Conservation (phyloP, 2,888 invertebrate genomes). For the Rhaphigaster nebulosa region DNA sequence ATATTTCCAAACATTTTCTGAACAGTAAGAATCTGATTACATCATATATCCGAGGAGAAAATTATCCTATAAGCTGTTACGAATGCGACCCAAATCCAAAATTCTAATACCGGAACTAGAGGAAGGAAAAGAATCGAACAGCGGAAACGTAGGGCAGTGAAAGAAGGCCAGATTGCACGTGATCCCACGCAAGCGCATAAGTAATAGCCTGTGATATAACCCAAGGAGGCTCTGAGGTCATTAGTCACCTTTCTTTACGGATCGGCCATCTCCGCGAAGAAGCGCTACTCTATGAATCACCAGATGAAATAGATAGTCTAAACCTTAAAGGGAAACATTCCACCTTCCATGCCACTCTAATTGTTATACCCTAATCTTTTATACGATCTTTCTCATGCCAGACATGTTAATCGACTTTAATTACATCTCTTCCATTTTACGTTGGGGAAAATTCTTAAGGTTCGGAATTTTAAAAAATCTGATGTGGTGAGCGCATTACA, state of each 20-base stretch:
- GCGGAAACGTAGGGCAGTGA: conserved; percentile 21
- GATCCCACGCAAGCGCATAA: conserved; percentile 16
- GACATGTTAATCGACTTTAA: not conserved
- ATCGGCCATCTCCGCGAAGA: not conserved
- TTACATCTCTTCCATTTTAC: not conserved
- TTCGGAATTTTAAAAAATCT: not conserved
- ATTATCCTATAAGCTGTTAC: not conserved
- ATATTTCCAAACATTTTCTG: not conserved
- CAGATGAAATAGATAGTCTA: not conserved
- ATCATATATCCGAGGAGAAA: too few species aligned
- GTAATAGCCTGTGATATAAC: not conserved
- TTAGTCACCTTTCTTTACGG: not conserved
- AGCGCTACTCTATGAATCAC: not conserved
- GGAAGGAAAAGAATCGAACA: not conserved
- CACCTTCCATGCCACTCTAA: too few species aligned
- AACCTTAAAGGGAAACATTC: not conserved
- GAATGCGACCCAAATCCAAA: not conserved
- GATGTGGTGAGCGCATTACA: too few species aligned
- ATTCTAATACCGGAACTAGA: not conserved
- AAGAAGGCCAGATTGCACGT: conserved; percentile 3
- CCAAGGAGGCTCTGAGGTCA: not conserved
- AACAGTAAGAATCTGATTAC: too few species aligned
- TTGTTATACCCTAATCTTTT: not conserved
- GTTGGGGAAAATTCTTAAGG: not conserved
- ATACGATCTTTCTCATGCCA: not conserved